phyloP scores from a whole-genome alignment of 2,113 vertebrate genomes.

The Mus spicilegus region DNA sequence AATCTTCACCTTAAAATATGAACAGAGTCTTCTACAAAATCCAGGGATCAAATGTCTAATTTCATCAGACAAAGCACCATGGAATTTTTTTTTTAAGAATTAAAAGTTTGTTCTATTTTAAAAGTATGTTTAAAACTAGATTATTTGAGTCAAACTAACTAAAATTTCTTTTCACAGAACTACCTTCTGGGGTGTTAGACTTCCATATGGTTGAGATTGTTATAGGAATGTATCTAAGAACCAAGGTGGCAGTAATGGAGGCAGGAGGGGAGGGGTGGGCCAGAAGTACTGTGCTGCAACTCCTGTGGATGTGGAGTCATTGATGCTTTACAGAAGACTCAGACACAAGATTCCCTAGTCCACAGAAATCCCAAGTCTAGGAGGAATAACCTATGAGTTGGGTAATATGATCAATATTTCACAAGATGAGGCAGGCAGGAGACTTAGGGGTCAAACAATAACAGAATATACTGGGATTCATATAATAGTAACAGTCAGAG shows the following conservation, averaged over 20 bases:
- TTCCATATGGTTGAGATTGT: not conserved
- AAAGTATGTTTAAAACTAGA: slow-evolving; percentile 41
- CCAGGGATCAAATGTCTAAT: not conserved
- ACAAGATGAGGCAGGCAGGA: not conserved
- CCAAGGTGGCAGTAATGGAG: not conserved
- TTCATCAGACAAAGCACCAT: not conserved
- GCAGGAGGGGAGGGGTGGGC: too few relatives aligned
- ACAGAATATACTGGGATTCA: not conserved
- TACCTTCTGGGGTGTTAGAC: not conserved
- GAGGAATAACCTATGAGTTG: not conserved
- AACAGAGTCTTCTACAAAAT: not conserved
- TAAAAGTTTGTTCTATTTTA: not conserved
- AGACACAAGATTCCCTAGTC: not conserved
- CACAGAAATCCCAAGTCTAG: not conserved
- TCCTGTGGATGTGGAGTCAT: not conserved
- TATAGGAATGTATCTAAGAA: not conserved
- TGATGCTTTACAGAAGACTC: not conserved
- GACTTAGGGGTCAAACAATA: not conserved
- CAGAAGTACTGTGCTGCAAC: not conserved
- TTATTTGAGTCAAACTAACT: not conserved
- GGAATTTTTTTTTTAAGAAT: not conserved
- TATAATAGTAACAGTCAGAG: not conserved
- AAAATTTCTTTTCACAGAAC: slow-evolving; percentile 21
- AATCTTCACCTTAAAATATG: slow-evolving; percentile 4
- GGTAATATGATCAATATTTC: not conserved